Percentiles rank a stretch among this genome's conserved stretches.
Conservation (phyloP, 2,888 invertebrate species). For the Odontocolon sp. region DNA sequence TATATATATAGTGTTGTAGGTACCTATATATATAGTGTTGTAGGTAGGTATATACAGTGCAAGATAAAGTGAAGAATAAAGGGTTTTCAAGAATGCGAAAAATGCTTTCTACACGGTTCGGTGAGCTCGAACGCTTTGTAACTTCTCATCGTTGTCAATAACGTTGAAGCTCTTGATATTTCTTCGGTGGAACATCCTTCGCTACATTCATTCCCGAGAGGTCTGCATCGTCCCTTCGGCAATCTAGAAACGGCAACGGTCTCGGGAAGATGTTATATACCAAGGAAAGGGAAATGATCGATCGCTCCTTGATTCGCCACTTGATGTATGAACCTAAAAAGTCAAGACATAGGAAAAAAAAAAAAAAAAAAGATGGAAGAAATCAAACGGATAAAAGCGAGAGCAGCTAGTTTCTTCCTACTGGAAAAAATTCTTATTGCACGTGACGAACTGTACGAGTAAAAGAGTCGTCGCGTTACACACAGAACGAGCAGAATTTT, state of each 20-base stretch:
- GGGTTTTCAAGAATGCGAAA: slow-evolving; percentile 15
- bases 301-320: slow-evolving; percentile 12
- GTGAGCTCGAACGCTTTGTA: slow-evolving; percentile 11
- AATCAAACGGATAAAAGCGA: slow-evolving; percentile 14
- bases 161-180: slow-evolving; percentile 29
- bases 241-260: not conserved
- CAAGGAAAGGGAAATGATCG: slow-evolving; percentile 21
- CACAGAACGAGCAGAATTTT: slow-evolving; percentile 13
- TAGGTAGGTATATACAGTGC: not conserved
- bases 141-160: slow-evolving; percentile 43
- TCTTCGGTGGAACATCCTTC: slow-evolving; percentile 4
- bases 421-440: slow-evolving; percentile 14
- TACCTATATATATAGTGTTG: too few relatives aligned
- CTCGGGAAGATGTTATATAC: not conserved
- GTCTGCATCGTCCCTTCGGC: slow-evolving; percentile 16
- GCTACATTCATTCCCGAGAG: slow-evolving; percentile 43
- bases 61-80: not conserved
- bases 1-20: not conserved
- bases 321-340: slow-evolving; percentile 26
- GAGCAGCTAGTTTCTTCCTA: not conserved
- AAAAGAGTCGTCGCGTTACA: not conserved
- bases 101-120: slow-evolving; percentile 12
- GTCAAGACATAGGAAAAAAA: not conserved
- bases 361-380: not conserved
- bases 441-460: not conserved